phyloP scores from a whole-genome alignment of 2,888 invertebrate genomes.

The Rhamphomyia laevipes region DNA sequence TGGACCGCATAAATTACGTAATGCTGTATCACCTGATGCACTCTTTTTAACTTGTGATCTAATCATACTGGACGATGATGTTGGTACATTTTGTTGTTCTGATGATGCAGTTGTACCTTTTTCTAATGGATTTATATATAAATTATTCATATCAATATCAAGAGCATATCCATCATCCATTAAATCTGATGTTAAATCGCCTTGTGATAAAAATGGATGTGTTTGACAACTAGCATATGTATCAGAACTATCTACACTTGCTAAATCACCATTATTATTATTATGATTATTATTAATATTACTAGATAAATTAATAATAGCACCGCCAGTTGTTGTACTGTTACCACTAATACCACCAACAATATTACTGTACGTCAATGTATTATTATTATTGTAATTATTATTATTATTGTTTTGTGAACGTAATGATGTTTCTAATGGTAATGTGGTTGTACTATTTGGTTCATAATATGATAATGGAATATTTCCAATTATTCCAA shows the following conservation, averaged over 20 bases:
- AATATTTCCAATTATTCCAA: background rate
- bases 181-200: constrained; percentile 52
- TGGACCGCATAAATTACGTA: constrained; percentile 44
- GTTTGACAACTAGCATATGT: constrained; percentile 95
- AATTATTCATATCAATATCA: constrained; percentile 60
- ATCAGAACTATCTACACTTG: constrained; percentile 68
- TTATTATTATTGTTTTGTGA: constrained; percentile 24
- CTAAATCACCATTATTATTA: constrained; percentile 41
- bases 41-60: constrained; percentile 60
- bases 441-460: constrained; percentile 34
- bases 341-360: background rate
- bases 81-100: constrained; percentile 14
- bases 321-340: constrained; percentile 11
- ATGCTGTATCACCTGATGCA: constrained; percentile 63
- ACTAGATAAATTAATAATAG: constrained; percentile 11
- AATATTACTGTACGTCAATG: constrained; percentile 5
- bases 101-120: constrained; percentile 32
- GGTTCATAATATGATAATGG: constrained; percentile 34
- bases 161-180: constrained; percentile 33
- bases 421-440: constrained; percentile 30
- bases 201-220: constrained; percentile 84
- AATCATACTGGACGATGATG: constrained; percentile 38
- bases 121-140: constrained; percentile 80
- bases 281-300: constrained; percentile 34
- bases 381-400: constrained; percentile 19